A percentile compares a stretch with the other conserved stretches of the same genome.
Evolutionary conservation across 2,888 invertebrate species (phyloP).

Genomic region (Aquatica leii): DNA sequence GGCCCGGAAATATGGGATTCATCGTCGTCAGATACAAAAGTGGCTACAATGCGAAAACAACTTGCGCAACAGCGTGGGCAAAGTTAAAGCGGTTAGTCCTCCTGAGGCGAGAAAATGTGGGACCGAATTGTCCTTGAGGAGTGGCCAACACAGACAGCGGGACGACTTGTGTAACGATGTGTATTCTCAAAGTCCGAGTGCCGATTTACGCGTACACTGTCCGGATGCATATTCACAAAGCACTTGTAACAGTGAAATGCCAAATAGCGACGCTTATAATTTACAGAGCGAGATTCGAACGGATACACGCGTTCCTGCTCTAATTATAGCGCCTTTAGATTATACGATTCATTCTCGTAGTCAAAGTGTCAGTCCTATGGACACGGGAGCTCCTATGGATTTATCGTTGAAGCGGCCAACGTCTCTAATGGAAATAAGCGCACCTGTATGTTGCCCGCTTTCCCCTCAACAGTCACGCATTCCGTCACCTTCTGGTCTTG

Average conservation of each 20-base stretch:
- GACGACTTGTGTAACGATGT: conserved; percentile 53
- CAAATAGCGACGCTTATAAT: conserved; percentile 46
- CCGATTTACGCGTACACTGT: conserved; percentile 17
- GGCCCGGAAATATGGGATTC: conserved; percentile 89
- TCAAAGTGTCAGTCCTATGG: conserved; percentile 46
- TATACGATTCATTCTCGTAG: conserved; percentile 53
- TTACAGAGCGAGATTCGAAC: conserved; percentile 22
- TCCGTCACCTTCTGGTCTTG: conserved; percentile 31
- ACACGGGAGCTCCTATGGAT: conserved; percentile 57
- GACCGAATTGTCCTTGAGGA: conserved; percentile 55
- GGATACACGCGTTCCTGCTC: conserved; percentile 51
- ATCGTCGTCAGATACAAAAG: conserved; percentile 89
- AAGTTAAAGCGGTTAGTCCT: conserved; percentile 50
- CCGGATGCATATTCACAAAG: conserved; percentile 24
- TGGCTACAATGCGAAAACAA: conserved; percentile 88
- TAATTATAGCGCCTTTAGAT: conserved; percentile 52
- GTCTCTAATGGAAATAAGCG: conserved; percentile 37
- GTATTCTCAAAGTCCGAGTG: conserved; percentile 27
- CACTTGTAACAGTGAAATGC: conserved; percentile 38
- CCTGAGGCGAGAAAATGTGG: conserved; percentile 49
- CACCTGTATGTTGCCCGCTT: conserved; percentile 30
- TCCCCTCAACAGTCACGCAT: conserved; percentile 39
- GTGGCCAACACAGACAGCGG: conserved; percentile 55
- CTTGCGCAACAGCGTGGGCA: conserved; percentile 76
- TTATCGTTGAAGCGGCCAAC: conserved; percentile 57